phyloP scores from a whole-genome alignment of 2,888 invertebrate genomes.

The Heteropelma amictum region DNA sequence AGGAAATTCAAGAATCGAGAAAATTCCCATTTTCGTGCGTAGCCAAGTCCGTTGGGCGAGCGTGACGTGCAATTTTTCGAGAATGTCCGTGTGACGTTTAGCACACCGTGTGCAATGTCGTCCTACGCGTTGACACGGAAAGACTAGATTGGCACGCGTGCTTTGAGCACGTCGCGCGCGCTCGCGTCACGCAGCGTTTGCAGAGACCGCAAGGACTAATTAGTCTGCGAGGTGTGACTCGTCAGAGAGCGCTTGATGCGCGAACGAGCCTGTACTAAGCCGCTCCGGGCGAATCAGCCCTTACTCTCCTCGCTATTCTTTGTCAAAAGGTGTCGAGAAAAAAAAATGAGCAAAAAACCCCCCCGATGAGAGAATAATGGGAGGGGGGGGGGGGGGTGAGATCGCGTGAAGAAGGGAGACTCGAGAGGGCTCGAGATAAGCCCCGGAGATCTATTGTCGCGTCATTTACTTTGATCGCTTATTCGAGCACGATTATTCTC shows the following conservation, averaged over 20 bases:
- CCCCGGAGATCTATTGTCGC: conserved; percentile 12
- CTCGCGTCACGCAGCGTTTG: neutral
- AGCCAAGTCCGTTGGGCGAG: too few species aligned
- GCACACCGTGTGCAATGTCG: neutral
- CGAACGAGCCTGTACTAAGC: neutral
- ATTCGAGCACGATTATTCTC: neutral
- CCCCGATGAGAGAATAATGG: neutral
- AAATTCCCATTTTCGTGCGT: too few species aligned
- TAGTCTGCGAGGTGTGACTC: conserved; percentile 47
- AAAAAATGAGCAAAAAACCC: conserved; percentile 22
- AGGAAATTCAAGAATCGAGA: too few species aligned
- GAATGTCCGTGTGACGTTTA: neutral
- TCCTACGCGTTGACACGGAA: too few species aligned
- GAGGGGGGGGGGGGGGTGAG: neutral
- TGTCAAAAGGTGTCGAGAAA: conserved; percentile 7
- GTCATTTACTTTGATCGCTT: conserved; percentile 9
- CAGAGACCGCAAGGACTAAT: conserved; percentile 47
- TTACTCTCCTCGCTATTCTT: neutral
- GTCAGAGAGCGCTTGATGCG: conserved; percentile 11
- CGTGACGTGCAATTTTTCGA: conserved; percentile 9
- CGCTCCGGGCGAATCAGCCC: neutral
- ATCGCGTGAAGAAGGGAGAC: neutral
- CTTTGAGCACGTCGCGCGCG: conserved; percentile 12
- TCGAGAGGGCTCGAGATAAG: conserved; percentile 31
- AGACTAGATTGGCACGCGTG: conserved; percentile 8